phyloP scores from a whole-genome alignment of 2,888 invertebrate genomes.

The Hyppa rectilinea region DNA sequence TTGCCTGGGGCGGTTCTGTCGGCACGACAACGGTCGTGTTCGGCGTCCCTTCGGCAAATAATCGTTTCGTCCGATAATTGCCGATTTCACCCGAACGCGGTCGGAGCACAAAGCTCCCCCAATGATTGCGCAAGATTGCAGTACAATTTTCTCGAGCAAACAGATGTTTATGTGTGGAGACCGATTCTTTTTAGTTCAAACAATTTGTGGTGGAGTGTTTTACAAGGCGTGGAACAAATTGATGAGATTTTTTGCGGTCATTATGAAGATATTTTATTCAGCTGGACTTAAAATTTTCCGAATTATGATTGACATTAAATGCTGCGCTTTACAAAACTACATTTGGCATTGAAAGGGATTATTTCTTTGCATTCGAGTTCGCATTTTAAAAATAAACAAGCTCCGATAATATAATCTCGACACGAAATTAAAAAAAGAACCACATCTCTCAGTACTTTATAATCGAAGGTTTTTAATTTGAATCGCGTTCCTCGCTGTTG shows the following conservation, averaged over 20 bases:
- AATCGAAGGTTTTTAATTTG: conserved; percentile 60
- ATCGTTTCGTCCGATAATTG: conserved; percentile 78
- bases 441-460: conserved; percentile 34
- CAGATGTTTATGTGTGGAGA: conserved; percentile 65
- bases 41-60: conserved; percentile 74
- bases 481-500: conserved; percentile 54
- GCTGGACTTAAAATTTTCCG: neutral
- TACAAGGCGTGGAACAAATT: conserved; percentile 52
- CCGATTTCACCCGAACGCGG: conserved; percentile 70
- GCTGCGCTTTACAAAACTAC: conserved; percentile 5
- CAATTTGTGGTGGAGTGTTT: conserved; percentile 63
- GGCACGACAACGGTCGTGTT: conserved; percentile 67
- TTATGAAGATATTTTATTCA: conserved; percentile 1
- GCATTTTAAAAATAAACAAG: conserved; percentile 31
- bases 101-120: conserved; percentile 67
- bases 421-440: conserved; percentile 9
- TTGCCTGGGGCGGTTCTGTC: conserved; percentile 64
- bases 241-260: conserved; percentile 25
- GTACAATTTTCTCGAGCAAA: conserved; percentile 79
- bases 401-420: conserved; percentile 46
- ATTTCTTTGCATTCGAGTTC: conserved; percentile 12
- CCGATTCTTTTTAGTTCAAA: conserved; percentile 67
- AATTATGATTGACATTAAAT: conserved; percentile 8
- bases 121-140: conserved; percentile 83
- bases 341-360: conserved; percentile 28